A percentile compares a stretch with the other conserved stretches of the same genome.
Evolutionary conservation across 2,113 vertebrate genomes (phyloP).

Genomic region (Tursiops truncatus): DNA sequence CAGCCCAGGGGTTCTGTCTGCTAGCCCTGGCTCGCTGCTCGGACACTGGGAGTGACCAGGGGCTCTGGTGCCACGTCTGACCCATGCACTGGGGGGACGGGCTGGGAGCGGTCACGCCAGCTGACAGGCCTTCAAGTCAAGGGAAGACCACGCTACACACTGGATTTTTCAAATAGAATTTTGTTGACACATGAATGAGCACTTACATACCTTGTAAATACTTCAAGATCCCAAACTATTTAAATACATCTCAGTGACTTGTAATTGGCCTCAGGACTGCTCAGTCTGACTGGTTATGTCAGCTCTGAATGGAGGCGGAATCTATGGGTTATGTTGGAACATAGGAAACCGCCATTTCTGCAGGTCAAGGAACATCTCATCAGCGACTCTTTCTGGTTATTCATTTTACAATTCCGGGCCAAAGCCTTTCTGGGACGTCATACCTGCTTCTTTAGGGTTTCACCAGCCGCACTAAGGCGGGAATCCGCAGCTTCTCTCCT

Average conservation of each 20-base stretch:
- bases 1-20: not conserved
- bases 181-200: not conserved
- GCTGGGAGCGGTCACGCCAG: not conserved
- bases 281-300: not conserved
- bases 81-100: accelerated
- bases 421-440: not conserved
- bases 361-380: not conserved
- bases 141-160: not conserved
- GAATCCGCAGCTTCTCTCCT: not conserved
- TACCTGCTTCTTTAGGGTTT: not conserved
- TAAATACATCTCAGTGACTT: not conserved
- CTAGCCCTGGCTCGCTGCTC: not conserved
- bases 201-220: not conserved
- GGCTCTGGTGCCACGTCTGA: not conserved
- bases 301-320: not conserved
- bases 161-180: not conserved
- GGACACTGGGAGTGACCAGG: not conserved
- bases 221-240: not conserved
- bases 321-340: not conserved
- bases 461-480: not conserved
- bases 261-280: not conserved
- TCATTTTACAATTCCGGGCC: not conserved
- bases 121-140: not conserved
- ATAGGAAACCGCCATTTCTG: not conserved
- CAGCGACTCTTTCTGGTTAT: not conserved